Conservation (phyloP, 1,140 invertebrate species). For the Procambarus virginalis region DNA sequence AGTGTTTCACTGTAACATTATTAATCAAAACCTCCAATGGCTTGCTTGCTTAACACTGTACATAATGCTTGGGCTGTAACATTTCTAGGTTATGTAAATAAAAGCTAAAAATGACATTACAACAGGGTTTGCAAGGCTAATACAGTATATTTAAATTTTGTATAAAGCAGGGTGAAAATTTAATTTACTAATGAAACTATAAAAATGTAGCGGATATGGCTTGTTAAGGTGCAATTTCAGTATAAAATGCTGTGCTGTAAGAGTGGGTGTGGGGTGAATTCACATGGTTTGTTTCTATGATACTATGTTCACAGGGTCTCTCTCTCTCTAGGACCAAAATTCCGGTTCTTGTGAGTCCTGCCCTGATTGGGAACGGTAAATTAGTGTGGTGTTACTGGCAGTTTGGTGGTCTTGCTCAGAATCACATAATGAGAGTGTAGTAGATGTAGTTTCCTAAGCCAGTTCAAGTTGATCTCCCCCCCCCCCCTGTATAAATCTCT, state of each 20-base stretch:
- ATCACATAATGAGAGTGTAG: constrained; percentile 4
- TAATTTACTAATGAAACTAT: not conserved
- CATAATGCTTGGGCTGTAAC: constrained; percentile 5
- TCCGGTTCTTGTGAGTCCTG: constrained; percentile 61
- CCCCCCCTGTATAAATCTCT: too few relatives aligned
- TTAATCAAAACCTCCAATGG: not conserved
- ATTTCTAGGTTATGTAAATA: not conserved
- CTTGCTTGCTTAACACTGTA: not conserved
- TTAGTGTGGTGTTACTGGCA: constrained; percentile 49
- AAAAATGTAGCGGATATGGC: not conserved
- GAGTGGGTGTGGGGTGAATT: not conserved
- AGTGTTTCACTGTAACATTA: not conserved
- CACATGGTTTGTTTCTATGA: constrained; percentile 12
- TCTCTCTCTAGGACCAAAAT: constrained; percentile 66
- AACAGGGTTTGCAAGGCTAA: constrained; percentile 30
- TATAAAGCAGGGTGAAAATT: not conserved
- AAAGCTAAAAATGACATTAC: constrained; percentile 10
- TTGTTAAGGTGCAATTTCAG: not conserved
- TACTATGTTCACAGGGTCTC: constrained; percentile 35
- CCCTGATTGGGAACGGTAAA: constrained; percentile 67
- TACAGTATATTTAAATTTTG: constrained; percentile 1
- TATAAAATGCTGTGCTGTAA: not conserved
- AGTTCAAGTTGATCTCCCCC: not conserved
- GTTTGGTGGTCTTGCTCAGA: constrained; percentile 22
- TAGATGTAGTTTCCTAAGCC: not conserved